Evolutionary conservation across 2,797 vertebrate genomes (phyloP).

Genomic region (Onychomys leucogaster): DNA sequence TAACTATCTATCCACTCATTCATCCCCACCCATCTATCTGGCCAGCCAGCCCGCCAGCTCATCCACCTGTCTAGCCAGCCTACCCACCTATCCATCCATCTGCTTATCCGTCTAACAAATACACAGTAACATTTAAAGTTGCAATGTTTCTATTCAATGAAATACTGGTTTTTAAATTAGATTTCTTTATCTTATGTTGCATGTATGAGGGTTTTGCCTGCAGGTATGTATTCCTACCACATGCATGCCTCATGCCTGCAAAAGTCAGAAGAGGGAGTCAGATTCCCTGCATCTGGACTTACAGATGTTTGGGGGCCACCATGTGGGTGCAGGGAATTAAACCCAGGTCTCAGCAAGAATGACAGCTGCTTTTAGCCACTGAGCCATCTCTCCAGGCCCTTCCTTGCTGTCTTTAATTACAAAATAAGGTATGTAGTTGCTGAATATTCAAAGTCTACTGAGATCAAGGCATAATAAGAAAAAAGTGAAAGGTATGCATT

Average conservation of each 20-base stretch:
- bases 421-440: not conserved
- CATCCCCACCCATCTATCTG: not conserved
- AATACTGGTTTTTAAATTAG: not conserved
- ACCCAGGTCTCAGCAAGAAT: not conserved
- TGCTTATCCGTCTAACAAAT: not conserved
- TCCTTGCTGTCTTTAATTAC: not conserved
- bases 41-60: not conserved
- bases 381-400: no score
- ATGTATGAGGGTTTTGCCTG: not conserved
- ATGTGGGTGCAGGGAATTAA: not conserved
- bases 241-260: not conserved
- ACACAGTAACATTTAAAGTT: conserved; percentile 16
- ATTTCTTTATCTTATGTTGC: not conserved
- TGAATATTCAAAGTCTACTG: conserved; percentile 34
- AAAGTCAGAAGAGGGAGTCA: not conserved
- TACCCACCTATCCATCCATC: not conserved
- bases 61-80: not conserved
- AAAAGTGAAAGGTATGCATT: not conserved
- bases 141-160: not conserved
- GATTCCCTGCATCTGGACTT: not conserved
- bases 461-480: not conserved
- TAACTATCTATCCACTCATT: not conserved
- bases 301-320: not conserved
- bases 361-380: not conserved
- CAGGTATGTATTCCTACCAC: not conserved